These are phyloP conservation scores for Drosophila ananassae DNA, from an alignment of 1,140 invertebrate species.

Conservation along the genomic window DNA sequence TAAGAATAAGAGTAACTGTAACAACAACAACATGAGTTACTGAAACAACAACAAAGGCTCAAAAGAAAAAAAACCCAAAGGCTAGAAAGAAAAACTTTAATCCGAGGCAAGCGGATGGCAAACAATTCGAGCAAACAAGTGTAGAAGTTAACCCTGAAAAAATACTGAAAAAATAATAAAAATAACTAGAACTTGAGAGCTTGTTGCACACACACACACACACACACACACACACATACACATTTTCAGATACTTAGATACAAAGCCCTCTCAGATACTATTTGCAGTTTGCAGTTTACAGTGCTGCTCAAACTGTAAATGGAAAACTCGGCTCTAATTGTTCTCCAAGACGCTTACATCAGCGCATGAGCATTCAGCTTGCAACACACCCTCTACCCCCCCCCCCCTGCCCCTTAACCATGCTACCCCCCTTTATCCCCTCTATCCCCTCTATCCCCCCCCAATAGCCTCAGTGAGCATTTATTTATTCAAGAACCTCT, in stretches of 20 bases:
- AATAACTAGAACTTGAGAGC: slow-evolving; percentile 6
- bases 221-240: slow-evolving; percentile 3
- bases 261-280: slow-evolving; percentile 4
- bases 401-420: background rate
- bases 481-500: slow-evolving; percentile 67
- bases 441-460: background rate
- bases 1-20: background rate
- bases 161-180: slow-evolving; percentile 9
- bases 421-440: too few relatives aligned
- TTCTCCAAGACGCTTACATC: slow-evolving; percentile 55
- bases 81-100: slow-evolving; percentile 40
- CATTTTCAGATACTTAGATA: slow-evolving; percentile 25
- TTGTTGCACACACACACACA: slow-evolving; percentile 7
- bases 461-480: slow-evolving; percentile 13
- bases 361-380: slow-evolving; percentile 75
- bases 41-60: slow-evolving; percentile 23
- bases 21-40: slow-evolving; percentile 4
- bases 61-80: slow-evolving; percentile 35
- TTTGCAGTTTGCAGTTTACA: slow-evolving; percentile 15
- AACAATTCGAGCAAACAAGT: slow-evolving; percentile 35
- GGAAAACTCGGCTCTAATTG: slow-evolving; percentile 67
- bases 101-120: slow-evolving; percentile 24
- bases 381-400: slow-evolving; percentile 9
- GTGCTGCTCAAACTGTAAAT: slow-evolving; percentile 55
- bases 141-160: slow-evolving; percentile 51